Evolutionary conservation across 2,888 invertebrate species (phyloP), one percentile per base, ranked within the genome.

Genomic region (Melikaiella ostensackeni): DNA sequence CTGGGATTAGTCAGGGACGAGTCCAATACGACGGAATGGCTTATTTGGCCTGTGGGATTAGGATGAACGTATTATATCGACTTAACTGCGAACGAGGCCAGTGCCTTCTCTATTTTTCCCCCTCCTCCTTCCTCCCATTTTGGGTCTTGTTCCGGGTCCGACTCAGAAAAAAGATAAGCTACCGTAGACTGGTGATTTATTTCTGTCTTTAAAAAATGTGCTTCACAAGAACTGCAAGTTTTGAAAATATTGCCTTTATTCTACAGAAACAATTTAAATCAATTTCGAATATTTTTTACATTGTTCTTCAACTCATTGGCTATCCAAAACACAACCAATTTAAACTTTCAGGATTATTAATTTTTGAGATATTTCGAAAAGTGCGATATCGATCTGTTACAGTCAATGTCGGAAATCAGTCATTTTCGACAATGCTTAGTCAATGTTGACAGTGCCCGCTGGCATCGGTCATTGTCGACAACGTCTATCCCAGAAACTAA

Each of bases 1-100:
- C 75, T 75, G 62, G 75, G 70, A 79, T 77, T 75, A 79, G 63
- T n/a, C 35, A 50, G 75, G 75, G 64, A 73, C 55, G 19, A 19
- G 42, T 61, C 35, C 30, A 59, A 55, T 50, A 16, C 63, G 19
- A 27, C 7, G 21, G 57, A 59, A 46, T 77, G 66, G 75, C 59
- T 77, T 66, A 77, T 77, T 75, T 61, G 64, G 61, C 66, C 66
- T 30, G 19, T 73, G 75, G 63, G 73, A 78, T 50, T 61, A 50
- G 46, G 61, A 76, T 74, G 62, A 63, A 59, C 64, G 75, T 66
- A 30, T 55, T 19, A n/a, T 75, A 78, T 77, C 63, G 75, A 79
- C 42, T 42, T 19, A 59, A 64, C 62, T 73, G 46, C 42, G 61
- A 64, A 64, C 50, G 42, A 64, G 35, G 75, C 66, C 35, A 63